These are phyloP conservation scores for Bujurquina vittata DNA, from an alignment of 2,113 vertebrate genomes.

Conservation along the genomic window DNA sequence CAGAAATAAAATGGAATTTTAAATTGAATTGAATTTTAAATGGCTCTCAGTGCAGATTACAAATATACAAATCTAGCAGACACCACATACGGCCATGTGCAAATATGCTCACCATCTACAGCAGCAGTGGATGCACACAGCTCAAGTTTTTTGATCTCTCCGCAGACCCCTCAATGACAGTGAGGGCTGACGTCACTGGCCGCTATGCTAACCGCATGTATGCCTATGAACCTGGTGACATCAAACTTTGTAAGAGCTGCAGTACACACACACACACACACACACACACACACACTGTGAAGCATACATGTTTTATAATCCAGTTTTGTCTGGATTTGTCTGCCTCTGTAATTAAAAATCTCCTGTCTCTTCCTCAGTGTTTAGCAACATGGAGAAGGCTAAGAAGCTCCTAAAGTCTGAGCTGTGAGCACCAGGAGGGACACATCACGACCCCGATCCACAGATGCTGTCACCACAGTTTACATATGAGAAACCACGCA, in stretches of 20 bases:
- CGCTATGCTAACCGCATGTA: conserved; percentile 94
- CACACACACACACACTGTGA: too few species aligned
- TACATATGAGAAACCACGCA: conserved; percentile 60
- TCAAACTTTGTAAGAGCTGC: conserved; percentile 84
- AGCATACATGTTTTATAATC: too few species aligned
- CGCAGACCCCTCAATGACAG: conserved; percentile 94
- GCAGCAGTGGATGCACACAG: background rate
- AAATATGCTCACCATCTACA: background rate
- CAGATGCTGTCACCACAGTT: conserved; percentile 30
- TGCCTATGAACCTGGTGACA: conserved; percentile 89
- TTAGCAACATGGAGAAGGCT: conserved; percentile 78
- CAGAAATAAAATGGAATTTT: too few species aligned
- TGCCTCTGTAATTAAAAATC: background rate
- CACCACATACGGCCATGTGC: too few species aligned
- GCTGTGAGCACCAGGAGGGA: conserved; percentile 62
- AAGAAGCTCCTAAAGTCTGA: conserved; percentile 82
- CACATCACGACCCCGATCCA: background rate
- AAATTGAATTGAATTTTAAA: too few species aligned
- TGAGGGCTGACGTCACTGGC: conserved; percentile 93
- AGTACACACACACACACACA: background rate
- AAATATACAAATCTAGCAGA: too few species aligned
- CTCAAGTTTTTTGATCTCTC: background rate
- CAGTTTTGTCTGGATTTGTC: background rate
- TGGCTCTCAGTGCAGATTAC: too few species aligned
- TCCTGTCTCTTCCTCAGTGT: conserved; percentile 63